Evolutionary conservation across 35 echinoderm and acorn worm species (phyloP).

Genomic region (Heliocidaris tuberculata): DNA sequence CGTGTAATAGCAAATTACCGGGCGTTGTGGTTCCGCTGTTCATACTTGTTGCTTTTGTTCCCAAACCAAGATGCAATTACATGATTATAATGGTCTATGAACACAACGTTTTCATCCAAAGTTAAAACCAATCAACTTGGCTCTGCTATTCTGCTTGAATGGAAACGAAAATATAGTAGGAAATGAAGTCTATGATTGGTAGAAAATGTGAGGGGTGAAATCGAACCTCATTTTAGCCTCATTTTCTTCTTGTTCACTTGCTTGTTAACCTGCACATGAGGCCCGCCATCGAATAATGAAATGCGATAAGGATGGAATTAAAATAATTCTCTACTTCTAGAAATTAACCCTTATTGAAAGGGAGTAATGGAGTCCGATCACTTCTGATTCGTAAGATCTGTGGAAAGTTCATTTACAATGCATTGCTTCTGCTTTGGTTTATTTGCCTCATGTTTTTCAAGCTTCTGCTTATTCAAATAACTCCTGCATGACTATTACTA

Average conservation of each 20-base stretch:
- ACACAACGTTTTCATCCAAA: not conserved
- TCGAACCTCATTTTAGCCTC: not conserved
- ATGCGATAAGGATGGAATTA: no score
- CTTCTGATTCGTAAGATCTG: no score
- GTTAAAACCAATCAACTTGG: not conserved
- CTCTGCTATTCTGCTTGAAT: not conserved
- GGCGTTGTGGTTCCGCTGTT: not conserved
- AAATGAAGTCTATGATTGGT: not conserved
- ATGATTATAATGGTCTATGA: constrained; percentile 18
- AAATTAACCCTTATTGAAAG: no score
- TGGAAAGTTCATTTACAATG: no score
- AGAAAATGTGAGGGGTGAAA: not conserved
- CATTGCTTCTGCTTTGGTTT: no score
- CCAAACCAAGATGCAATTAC: not conserved
- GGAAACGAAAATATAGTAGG: not conserved
- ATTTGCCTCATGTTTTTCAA: no score
- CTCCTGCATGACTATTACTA: no score
- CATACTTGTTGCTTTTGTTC: not conserved
- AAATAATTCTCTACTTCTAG: no score
- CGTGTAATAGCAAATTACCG: not conserved
- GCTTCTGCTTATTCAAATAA: no score
- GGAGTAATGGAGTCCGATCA: no score
- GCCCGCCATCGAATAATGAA: not conserved
- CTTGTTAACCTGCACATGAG: not conserved
- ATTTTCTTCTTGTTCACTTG: not conserved